Conservation (phyloP, 1,140 invertebrate species). For the Lamellibrachia luymesi region DNA sequence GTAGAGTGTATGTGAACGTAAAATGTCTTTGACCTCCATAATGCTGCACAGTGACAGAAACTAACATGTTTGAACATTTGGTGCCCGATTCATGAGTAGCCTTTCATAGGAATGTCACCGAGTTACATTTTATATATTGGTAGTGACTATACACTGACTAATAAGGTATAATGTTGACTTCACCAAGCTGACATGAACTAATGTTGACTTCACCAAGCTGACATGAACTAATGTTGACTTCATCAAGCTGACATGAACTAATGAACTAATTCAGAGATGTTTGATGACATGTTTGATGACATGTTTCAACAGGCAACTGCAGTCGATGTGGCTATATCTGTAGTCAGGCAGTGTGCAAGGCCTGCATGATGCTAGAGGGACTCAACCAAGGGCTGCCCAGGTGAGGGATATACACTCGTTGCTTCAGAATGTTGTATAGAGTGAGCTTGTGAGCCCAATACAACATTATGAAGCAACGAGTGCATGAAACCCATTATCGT, state of each 20-base stretch:
- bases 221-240: neutral
- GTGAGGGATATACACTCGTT: constrained; percentile 32
- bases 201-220: neutral
- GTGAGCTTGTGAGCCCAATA: neutral
- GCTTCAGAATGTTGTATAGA: neutral
- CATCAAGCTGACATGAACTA: neutral
- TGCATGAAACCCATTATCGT: neutral
- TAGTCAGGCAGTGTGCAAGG: constrained; percentile 94
- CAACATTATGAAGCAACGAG: neutral
- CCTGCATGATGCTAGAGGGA: constrained; percentile 92
- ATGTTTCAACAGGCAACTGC: constrained; percentile 62
- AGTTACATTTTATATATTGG: neutral
- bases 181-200: neutral
- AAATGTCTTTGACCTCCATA: no score
- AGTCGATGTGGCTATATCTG: constrained; percentile 90
- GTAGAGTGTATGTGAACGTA: no score
- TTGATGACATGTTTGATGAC: neutral
- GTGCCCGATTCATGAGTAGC: no score
- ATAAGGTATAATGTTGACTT: neutral
- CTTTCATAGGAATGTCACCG: neutral
- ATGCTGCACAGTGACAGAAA: no score
- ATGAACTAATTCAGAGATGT: neutral
- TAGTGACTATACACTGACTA: no score
- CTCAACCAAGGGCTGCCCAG: constrained; percentile 88
- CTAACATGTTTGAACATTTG: no score